Conservation (phyloP, 1,140 invertebrate species). For the Neodiprion fabricii region DNA sequence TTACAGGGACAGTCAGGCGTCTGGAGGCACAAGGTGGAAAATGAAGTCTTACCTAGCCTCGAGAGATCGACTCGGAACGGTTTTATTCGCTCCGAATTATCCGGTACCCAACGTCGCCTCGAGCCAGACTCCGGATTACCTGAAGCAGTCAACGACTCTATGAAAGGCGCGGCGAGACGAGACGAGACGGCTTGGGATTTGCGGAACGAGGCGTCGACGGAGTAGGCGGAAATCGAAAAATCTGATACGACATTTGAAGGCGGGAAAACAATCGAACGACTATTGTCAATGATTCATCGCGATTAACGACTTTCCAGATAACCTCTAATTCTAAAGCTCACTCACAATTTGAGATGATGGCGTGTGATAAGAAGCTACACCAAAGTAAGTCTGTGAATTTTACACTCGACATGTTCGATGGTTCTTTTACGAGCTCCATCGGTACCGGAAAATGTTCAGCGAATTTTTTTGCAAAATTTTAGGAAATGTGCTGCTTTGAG, state of each 20-base stretch:
- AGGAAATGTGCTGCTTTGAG: conserved; percentile 28
- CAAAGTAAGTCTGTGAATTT: background rate
- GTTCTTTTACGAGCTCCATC: too few species aligned
- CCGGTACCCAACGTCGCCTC: background rate
- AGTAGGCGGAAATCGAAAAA: background rate
- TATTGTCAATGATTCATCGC: background rate
- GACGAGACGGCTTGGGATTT: background rate
- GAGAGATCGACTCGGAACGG: background rate
- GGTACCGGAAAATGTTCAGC: background rate
- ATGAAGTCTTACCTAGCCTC: conserved; percentile 1
- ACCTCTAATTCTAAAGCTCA: background rate
- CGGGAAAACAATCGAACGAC: background rate
- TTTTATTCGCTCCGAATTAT: conserved; percentile 4
- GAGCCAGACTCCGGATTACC: background rate
- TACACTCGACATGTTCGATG: background rate
- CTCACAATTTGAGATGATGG: too few species aligned
- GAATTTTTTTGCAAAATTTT: background rate
- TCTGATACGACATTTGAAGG: background rate
- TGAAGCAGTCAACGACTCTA: background rate
- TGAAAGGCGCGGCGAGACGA: background rate
- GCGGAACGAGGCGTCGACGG: background rate
- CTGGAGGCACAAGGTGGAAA: background rate
- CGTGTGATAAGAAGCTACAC: background rate
- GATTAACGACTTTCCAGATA: background rate
- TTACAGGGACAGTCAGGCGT: background rate